Conservation (phyloP, 2,888 invertebrate genomes). For the Leptothorax acervorum region DNA sequence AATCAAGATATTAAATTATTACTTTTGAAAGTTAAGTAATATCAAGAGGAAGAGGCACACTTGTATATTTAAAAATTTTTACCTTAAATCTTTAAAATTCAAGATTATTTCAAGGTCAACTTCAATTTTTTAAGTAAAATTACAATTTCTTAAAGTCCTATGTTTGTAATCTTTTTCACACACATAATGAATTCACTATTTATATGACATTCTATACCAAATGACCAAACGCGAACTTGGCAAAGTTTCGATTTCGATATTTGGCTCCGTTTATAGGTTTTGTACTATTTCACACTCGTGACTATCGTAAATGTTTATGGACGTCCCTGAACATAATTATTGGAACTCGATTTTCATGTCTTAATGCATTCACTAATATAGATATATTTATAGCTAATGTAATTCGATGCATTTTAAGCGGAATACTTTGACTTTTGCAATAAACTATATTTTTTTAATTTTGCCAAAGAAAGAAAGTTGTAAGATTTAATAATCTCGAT, state of each 20-base stretch:
- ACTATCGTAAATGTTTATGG: background rate
- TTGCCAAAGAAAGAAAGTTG: background rate
- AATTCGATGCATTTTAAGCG: background rate
- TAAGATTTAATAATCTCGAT: background rate
- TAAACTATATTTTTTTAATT: background rate
- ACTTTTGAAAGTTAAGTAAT: too few relatives aligned
- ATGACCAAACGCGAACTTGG: background rate
- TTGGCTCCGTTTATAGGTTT: slow-evolving; percentile 3
- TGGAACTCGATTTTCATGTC: background rate
- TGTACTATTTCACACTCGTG: background rate
- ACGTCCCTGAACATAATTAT: background rate
- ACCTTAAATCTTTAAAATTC: background rate
- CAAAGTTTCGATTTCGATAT: background rate
- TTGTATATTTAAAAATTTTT: background rate
- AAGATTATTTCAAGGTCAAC: background rate
- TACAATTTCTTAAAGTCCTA: background rate
- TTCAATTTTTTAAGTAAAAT: background rate
- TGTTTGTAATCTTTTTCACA: background rate
- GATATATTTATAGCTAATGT: background rate
- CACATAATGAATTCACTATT: background rate
- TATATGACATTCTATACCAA: background rate
- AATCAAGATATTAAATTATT: too few relatives aligned
- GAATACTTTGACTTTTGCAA: background rate
- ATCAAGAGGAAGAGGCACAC: background rate
- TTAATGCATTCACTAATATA: background rate